A percentile compares a stretch with the other conserved stretches of the same genome.
These are phyloP conservation scores for Morone chrysops DNA, from an alignment of 2,113 vertebrate genomes.

Conservation along the genomic window DNA sequence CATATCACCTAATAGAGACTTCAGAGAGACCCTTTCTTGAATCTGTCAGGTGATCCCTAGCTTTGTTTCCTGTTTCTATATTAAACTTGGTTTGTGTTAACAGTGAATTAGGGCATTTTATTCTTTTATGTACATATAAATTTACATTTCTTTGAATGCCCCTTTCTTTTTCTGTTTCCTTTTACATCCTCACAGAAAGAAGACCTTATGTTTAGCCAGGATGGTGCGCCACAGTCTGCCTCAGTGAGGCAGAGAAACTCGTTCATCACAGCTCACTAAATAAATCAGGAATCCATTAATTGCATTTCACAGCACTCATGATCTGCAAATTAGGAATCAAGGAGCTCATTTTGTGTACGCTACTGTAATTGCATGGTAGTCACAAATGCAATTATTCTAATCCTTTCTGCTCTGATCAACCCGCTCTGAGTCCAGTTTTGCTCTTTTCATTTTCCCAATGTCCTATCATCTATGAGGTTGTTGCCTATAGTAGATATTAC, in stretches of 20 bases:
- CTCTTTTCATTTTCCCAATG: not conserved
- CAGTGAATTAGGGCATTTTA: slow-evolving; percentile 9
- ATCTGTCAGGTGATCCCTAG: slow-evolving; percentile 12
- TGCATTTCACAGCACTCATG: slow-evolving; percentile 70
- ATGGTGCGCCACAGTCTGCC: slow-evolving; percentile 9
- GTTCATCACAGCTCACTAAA: slow-evolving; percentile 66
- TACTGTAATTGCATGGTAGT: slow-evolving; percentile 42
- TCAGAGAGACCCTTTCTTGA: slow-evolving; percentile 20
- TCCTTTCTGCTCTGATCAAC: slow-evolving; percentile 17
- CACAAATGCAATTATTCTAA: slow-evolving; percentile 61
- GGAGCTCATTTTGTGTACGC: slow-evolving; percentile 49
- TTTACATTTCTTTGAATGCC: slow-evolving; percentile 40
- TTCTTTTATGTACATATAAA: slow-evolving; percentile 20
- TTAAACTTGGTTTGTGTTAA: not conserved
- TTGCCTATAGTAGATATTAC: not conserved
- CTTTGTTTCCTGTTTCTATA: slow-evolving; percentile 24
- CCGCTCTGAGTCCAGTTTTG: slow-evolving; percentile 21
- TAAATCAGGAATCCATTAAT: slow-evolving; percentile 74
- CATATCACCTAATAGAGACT: slow-evolving; percentile 10
- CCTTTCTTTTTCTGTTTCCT: slow-evolving; percentile 12
- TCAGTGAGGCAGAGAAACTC: slow-evolving; percentile 31
- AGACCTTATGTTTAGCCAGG: not conserved
- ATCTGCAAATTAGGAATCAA: slow-evolving; percentile 67
- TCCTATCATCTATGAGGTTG: slow-evolving; percentile 12
- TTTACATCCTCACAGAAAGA: slow-evolving; percentile 5